A percentile compares a stretch with the other conserved stretches of the same genome.
phyloP scores from a whole-genome alignment of 1,140 invertebrate species.

The Pararge aegeria region DNA sequence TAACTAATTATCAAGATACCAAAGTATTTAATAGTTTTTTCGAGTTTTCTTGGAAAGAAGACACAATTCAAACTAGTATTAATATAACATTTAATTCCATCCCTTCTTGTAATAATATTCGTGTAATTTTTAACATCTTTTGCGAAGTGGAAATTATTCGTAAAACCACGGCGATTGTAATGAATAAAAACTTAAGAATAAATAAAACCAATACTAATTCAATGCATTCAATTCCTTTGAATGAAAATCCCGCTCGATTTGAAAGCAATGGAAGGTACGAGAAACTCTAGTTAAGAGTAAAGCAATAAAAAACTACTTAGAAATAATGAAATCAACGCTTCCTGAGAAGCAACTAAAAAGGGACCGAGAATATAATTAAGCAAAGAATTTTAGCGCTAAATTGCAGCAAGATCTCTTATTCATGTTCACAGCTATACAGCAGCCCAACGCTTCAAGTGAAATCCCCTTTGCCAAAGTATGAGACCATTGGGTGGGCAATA shows the following conservation, averaged over 20 bases:
- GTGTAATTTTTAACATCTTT: too few relatives aligned
- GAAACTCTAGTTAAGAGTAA: background rate
- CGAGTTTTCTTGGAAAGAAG: too few relatives aligned
- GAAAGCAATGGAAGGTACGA: background rate
- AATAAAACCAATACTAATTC: background rate
- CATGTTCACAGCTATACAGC: background rate
- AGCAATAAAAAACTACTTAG: background rate
- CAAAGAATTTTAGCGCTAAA: background rate
- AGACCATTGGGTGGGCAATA: background rate
- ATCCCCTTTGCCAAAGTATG: background rate
- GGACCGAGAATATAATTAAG: background rate
- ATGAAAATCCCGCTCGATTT: background rate
- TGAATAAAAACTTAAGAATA: background rate
- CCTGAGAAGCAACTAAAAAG: background rate
- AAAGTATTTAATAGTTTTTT: too few relatives aligned
- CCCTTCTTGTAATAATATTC: too few relatives aligned
- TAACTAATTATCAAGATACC: too few relatives aligned
- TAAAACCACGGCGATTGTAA: background rate
- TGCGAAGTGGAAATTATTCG: too few relatives aligned
- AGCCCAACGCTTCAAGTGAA: background rate
- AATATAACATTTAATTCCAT: too few relatives aligned
- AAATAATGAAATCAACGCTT: background rate
- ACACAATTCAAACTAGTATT: too few relatives aligned
- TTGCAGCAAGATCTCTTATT: background rate
- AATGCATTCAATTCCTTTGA: background rate